Evolutionary conservation across 2,888 invertebrate genomes (phyloP), one percentile per base, ranked within the genome.

Genomic region (Pelosia muscerda): DNA sequence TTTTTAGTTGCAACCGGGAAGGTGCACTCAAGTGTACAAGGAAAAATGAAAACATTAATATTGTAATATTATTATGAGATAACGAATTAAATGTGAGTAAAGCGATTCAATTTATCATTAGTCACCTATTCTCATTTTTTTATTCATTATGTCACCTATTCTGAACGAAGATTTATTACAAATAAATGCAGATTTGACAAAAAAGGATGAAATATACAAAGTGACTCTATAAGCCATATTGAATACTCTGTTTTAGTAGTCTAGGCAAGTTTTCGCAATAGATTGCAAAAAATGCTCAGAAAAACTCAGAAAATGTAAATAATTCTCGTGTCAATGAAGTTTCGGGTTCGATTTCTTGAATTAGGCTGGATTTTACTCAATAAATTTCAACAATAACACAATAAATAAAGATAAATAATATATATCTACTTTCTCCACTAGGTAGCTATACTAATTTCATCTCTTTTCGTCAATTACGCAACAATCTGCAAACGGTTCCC

Each of bases 81-180:
- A 74, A 65, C 56, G 42, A 80, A n/a, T n/a, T 72, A 79, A 66
- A 78, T 81, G 85, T 88, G 75, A 88, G 88, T 88, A 79, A 88
- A 89, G 89, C 88, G 79, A 81, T 82, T 78, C 76, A 74, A 77
- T 73, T 81, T 75, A 79, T 77, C 71, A 80, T 81, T 81, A 76
- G 79, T 87, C 87, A 86, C 82, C n/a, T n/a, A n/a, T n/a, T n/a
- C n/a, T n/a, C n/a, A n/a, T n/a, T n/a, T n/a, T n/a, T n/a, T n/a
- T n/a, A n/a, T n/a, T n/a, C n/a, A n/a, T n/a, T n/a, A n/a, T 83
- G 75, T 79, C 75, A 73, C 81, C 69, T 74, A 72, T 49, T 49
- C 42, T 72, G 74, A 49, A 42, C 13, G 49, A 62, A 5, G n/a
- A n/a, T 4, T 49, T 13, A 62, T 28, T 9, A 62, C 28, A 28